Evolutionary conservation across 2,888 invertebrate genomes (phyloP).

Genomic region (Hyalella azteca): DNA sequence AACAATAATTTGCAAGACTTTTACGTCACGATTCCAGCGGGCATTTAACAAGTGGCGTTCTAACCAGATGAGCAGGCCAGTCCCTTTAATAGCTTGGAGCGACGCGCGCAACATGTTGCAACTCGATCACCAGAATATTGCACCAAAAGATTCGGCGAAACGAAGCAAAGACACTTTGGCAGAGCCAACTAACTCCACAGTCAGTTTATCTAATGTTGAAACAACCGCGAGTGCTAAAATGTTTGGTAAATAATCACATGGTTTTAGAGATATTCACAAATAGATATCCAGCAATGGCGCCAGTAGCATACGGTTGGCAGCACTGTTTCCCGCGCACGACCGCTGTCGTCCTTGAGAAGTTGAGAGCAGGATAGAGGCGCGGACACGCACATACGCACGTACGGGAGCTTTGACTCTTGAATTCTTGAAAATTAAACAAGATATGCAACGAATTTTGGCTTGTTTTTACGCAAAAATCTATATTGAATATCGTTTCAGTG

Average conservation of each 20-base stretch:
- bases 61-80: too few species aligned
- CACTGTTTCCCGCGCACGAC: neutral
- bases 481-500: too few species aligned
- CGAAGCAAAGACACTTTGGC: neutral
- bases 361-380: neutral
- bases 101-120: conserved; percentile 20
- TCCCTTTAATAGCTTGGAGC: neutral
- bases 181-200: neutral
- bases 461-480: too few species aligned
- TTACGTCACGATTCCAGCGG: too few species aligned
- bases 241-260: neutral
- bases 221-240: neutral
- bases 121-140: neutral
- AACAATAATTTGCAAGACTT: too few species aligned
- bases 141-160: neutral
- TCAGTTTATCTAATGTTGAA: neutral
- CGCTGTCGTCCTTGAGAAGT: conserved; percentile 11
- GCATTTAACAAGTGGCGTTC: too few species aligned
- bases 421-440: too few species aligned
- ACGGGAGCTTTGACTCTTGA: neutral
- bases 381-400: neutral
- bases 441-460: too few species aligned
- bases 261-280: neutral
- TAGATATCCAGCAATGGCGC: neutral
- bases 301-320: neutral